A percentile compares a stretch with the other conserved stretches of the same genome.
phyloP scores from a whole-genome alignment of 2,797 vertebrate genomes.

The Okamejei kenojei region DNA sequence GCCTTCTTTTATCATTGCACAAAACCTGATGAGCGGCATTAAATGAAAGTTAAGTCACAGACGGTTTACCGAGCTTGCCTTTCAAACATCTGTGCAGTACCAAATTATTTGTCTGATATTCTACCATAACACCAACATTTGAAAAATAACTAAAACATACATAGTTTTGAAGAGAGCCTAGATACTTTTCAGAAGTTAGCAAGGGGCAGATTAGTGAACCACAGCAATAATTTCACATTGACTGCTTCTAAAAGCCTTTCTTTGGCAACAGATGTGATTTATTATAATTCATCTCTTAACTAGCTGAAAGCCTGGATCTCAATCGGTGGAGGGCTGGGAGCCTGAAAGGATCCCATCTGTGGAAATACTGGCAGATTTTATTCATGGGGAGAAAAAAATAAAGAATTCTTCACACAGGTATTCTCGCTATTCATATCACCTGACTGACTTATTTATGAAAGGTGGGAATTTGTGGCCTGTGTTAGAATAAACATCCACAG shows the following conservation, averaged over 20 bases:
- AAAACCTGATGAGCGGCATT: neutral
- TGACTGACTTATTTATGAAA: constrained; percentile 8
- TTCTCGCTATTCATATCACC: neutral
- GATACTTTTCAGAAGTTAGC: constrained; percentile 20
- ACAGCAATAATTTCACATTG: neutral
- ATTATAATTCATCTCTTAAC: constrained; percentile 20
- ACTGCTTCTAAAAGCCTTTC: neutral
- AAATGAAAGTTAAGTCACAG: neutral
- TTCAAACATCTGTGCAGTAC: neutral
- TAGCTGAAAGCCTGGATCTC: neutral
- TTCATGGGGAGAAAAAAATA: constrained; percentile 3
- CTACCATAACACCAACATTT: neutral
- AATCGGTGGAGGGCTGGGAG: neutral
- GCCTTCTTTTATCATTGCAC: neutral
- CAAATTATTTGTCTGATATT: neutral
- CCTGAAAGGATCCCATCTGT: constrained; percentile 14
- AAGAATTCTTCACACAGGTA: neutral
- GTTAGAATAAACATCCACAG: neutral
- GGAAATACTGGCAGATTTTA: neutral
- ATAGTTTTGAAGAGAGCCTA: neutral
- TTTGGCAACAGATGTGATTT: constrained; percentile 32
- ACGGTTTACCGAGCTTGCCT: neutral
- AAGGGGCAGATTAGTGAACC: constrained; percentile 2
- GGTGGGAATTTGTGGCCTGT: neutral
- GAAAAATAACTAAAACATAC: constrained; percentile 23